Base-by-base conservation (phyloP, 2,113 vertebrate genomes). In the Myotis davidii region DNA sequence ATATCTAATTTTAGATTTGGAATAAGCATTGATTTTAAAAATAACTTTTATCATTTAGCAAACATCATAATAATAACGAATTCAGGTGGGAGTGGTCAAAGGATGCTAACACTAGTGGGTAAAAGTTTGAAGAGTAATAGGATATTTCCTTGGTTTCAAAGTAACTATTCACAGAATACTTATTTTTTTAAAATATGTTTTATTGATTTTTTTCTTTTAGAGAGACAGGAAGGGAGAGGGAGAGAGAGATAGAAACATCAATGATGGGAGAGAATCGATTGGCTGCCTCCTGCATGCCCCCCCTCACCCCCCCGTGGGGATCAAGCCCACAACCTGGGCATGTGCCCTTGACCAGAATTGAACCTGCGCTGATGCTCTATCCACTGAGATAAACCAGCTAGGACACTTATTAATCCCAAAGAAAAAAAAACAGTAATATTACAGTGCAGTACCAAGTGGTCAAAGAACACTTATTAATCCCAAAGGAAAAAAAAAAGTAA, bases 1-100 rank as follows among this genome's bases (percentile, higher is more conserved):
- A 39, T 17, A 94, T 67, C 45, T 79, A 69, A 84, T 56, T 95
- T 92, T 90, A 65, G 14, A 94, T 65, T 3, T 54, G 10, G 8
- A 94, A 73, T n/a, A 82, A 93, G 50, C 23, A 42, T 81, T 48
- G 32, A 89, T 34, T 78, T 85, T 77, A 32, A 88, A 93, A 96
- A 88, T 76, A 87, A 84, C 37, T 88, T 87, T n/a, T 85, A 25
- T 21, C 20, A 73, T 34, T 79, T 78, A 65, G 9, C 29, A 96
- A 65, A n/a, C 72, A 72, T 45, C 37, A 78, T 34, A 65, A 76
- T 77, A 23, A 61, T 45, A 88, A 65, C 34, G 11, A 23, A 89
- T 29, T 88, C 61, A 91, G 17, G 91, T 92, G 45, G 17, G 20
- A 95, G 39, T 84, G 45, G 34, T 4, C 34, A 88, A 86, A 50